Conservation (phyloP, 1,140 invertebrate species). For the Drosophila parvula region DNA sequence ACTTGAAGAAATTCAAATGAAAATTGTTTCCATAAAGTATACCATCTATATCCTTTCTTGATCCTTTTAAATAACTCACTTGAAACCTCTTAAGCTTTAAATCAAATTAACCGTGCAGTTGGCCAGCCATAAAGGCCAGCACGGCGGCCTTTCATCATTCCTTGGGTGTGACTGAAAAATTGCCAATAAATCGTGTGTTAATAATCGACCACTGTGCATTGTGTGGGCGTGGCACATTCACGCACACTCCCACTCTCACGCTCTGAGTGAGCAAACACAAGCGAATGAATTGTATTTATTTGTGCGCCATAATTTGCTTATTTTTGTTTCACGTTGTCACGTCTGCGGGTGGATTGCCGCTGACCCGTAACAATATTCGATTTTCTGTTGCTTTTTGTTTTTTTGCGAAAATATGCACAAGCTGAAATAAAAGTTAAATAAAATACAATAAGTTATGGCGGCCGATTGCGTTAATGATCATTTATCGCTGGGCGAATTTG, state of each 20-base stretch:
- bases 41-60: not conserved
- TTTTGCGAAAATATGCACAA: conserved; percentile 16
- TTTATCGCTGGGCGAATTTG: conserved; percentile 58
- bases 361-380: conserved; percentile 64
- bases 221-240: conserved; percentile 40
- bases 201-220: conserved; percentile 46
- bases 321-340: conserved; percentile 60
- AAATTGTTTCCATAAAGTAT: not conserved
- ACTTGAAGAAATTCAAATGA: not conserved
- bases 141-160: conserved; percentile 3
- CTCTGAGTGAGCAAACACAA: conserved; percentile 17
- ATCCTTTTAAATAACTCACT: not conserved
- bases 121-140: not conserved
- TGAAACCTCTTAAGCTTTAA: not conserved
- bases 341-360: conserved; percentile 56
- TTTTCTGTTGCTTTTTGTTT: conserved; percentile 7
- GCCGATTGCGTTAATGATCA: conserved; percentile 70
- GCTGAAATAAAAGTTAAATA: conserved; percentile 56
- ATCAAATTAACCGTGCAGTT: not conserved
- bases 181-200: conserved; percentile 60
- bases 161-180: conserved; percentile 36
- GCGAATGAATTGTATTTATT: conserved; percentile 64
- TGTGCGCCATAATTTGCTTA: conserved; percentile 58
- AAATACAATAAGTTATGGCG: conserved; percentile 70
- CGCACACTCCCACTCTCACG: conserved; percentile 18